These are phyloP conservation scores for Cephalopachus bancanus DNA, from an alignment of 2,797 vertebrate genomes.

Conservation along the genomic window DNA sequence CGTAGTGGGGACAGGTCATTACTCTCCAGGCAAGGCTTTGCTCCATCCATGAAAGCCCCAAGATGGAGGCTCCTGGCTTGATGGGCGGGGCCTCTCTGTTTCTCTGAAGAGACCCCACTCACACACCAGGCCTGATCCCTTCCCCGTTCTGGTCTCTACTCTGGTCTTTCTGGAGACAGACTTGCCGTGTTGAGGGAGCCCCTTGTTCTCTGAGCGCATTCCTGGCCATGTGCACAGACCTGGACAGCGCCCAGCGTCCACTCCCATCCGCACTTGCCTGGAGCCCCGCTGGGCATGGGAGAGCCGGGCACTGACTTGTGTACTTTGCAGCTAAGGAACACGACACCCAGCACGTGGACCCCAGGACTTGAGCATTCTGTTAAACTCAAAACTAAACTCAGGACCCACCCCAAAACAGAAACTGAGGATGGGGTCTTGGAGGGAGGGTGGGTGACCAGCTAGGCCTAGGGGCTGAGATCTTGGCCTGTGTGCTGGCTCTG, in stretches of 20 bases:
- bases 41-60: not conserved
- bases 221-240: accelerated
- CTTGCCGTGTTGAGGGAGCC: accelerated
- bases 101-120: accelerated
- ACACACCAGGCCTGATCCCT: accelerated
- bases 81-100: accelerated
- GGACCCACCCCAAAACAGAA: too few species aligned
- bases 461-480: not conserved
- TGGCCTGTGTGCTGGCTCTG: not conserved
- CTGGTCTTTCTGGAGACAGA: too few species aligned
- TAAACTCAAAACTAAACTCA: too few species aligned
- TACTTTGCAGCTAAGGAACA: not conserved
- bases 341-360: too few species aligned
- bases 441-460: not conserved
- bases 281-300: not conserved
- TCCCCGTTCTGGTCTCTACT: too few species aligned
- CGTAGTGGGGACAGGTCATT: not conserved
- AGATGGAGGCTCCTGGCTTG: accelerated
- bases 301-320: not conserved
- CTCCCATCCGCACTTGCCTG: accelerated
- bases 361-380: too few species aligned
- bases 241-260: too few species aligned
- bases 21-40: not conserved
- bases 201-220: accelerated
- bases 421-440: not conserved